phyloP scores from a whole-genome alignment of 23 tunicate genomes.

The Phallusia fumigata region DNA sequence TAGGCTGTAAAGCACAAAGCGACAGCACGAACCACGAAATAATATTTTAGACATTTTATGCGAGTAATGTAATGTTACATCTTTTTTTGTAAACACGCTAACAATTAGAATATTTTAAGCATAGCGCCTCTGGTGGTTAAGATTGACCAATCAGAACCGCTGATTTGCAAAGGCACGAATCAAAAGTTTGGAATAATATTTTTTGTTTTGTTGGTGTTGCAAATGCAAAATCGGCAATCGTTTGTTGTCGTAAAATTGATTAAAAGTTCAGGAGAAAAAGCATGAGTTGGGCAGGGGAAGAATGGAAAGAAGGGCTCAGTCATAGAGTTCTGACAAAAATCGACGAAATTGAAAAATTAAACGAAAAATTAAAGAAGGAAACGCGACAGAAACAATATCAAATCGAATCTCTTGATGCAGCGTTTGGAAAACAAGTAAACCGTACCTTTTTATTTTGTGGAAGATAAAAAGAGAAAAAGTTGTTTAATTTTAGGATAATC shows the following conservation, averaged over 20 bases:
- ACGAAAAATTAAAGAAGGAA: conserved; percentile 49
- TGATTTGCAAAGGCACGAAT: not conserved
- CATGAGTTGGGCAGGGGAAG: conserved; percentile 86
- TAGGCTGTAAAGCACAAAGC: too few relatives aligned
- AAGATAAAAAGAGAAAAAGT: not conserved
- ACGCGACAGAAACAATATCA: conserved; percentile 63
- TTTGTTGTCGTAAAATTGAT: not conserved
- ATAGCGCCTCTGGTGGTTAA: conserved; percentile 3
- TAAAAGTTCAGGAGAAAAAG: not conserved
- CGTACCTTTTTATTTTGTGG: not conserved
- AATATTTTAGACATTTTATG: too few relatives aligned
- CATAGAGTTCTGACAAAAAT: conserved; percentile 51
- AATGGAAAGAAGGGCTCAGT: conserved; percentile 74
- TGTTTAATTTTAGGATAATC: not conserved
- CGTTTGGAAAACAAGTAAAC: conserved; percentile 42
- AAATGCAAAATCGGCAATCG: not conserved
- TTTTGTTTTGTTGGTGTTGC: not conserved
- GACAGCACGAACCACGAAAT: too few relatives aligned
- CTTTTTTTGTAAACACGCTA: too few relatives aligned
- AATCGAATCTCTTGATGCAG: conserved; percentile 54
- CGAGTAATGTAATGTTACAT: too few relatives aligned
- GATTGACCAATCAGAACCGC: not conserved
- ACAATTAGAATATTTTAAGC: too few relatives aligned
- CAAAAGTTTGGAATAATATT: not conserved
- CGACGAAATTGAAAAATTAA: conserved; percentile 39